Evolutionary conservation across 2,797 vertebrate species (phyloP).

Genomic region (Momotus momota): DNA sequence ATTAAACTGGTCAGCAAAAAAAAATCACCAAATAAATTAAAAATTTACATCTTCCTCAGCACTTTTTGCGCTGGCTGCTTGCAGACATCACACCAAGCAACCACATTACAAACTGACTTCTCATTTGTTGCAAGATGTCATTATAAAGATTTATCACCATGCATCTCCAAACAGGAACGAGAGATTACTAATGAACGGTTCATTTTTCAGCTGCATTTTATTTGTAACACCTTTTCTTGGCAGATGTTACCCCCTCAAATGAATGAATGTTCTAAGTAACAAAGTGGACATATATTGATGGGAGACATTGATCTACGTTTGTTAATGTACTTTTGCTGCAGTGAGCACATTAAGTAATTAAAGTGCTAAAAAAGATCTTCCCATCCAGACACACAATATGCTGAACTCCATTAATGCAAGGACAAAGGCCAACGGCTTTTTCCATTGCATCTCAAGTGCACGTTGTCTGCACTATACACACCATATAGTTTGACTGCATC

Average conservation of each 20-base stretch:
- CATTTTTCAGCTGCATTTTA: slow-evolving; percentile 53
- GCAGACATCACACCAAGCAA: background rate
- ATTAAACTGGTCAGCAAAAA: background rate
- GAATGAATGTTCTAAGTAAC: slow-evolving; percentile 38
- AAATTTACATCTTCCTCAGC: background rate
- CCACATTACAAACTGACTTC: background rate
- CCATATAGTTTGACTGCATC: background rate
- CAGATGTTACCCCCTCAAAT: slow-evolving; percentile 50
- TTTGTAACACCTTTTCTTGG: slow-evolving; percentile 57
- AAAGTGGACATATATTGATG: slow-evolving; percentile 39
- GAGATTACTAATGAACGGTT: slow-evolving; percentile 21
- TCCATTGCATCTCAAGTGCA: background rate
- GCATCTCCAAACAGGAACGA: background rate
- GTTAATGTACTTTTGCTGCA: slow-evolving; percentile 48
- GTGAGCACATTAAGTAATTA: slow-evolving; percentile 61
- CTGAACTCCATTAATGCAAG: slow-evolving; percentile 18
- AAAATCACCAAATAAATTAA: background rate
- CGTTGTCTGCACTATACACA: background rate
- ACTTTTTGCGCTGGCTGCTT: background rate
- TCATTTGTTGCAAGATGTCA: background rate
- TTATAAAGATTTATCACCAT: slow-evolving; percentile 5
- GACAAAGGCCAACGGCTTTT: background rate
- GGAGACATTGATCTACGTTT: slow-evolving; percentile 56
- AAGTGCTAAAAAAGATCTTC: slow-evolving; percentile 42
- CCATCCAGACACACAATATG: background rate